A percentile compares a stretch with the other conserved stretches of the same genome.
Conservation (phyloP, 2,113 vertebrate species). For the Micronisus gabar region DNA sequence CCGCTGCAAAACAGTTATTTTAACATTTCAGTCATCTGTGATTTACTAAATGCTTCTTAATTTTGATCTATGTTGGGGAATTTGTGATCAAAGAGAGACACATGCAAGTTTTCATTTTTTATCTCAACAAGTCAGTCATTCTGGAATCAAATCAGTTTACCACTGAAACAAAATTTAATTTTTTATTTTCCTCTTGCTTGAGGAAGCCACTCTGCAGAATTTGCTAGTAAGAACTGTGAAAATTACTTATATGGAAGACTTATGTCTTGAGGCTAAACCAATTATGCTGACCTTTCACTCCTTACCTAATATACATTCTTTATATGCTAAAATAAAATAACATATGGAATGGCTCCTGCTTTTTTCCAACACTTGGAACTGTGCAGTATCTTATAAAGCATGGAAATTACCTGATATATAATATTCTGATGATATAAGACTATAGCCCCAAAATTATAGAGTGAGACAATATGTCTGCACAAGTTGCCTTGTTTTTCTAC, state of each 20-base stretch:
- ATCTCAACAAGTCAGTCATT: not conserved
- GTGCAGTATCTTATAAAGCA: not conserved
- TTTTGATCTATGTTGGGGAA: conserved; percentile 39
- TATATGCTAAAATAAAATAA: not conserved
- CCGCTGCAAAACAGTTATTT: not conserved
- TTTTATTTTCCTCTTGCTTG: not conserved
- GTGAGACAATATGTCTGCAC: not conserved
- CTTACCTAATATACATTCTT: not conserved
- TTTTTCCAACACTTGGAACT: not conserved
- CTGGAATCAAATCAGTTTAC: not conserved
- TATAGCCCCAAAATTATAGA: not conserved
- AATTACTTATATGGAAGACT: not conserved
- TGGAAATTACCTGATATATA: not conserved
- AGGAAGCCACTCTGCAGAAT: not conserved
- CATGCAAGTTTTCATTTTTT: not conserved
- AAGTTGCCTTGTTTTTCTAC: not conserved
- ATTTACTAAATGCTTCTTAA: conserved; percentile 35
- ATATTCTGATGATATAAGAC: not conserved
- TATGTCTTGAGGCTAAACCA: not conserved
- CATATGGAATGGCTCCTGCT: not conserved
- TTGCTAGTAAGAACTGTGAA: not conserved
- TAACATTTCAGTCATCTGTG: conserved; percentile 16
- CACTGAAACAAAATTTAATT: not conserved
- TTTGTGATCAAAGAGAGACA: conserved; percentile 29
- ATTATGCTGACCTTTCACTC: not conserved